Conservation (phyloP, 2,797 vertebrate species). For the Crypturellus tataupa region DNA sequence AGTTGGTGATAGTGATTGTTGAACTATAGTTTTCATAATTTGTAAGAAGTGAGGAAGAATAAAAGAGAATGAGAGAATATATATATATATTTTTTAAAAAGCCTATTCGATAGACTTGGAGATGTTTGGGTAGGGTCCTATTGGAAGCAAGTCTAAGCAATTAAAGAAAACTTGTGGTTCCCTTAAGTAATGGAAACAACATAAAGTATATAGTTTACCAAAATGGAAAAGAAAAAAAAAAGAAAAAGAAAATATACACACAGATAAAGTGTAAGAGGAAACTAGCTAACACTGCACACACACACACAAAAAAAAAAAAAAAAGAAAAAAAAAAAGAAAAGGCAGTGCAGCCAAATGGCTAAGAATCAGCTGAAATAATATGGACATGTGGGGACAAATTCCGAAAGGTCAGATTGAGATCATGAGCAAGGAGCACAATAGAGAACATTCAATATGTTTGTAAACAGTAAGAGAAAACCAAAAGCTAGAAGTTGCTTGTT, state of each 20-base stretch:
- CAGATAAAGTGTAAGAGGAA: not conserved
- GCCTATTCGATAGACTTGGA: not conserved
- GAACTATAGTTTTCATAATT: not conserved
- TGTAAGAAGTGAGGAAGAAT: not conserved
- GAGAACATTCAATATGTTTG: not conserved
- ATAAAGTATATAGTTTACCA: not conserved
- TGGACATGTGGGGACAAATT: not conserved
- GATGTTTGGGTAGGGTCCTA: not conserved
- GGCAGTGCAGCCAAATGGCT: not conserved
- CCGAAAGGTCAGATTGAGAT: not conserved
- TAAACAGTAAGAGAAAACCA: not conserved
- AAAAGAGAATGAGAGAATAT: not conserved
- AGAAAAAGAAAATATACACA: too few species aligned
- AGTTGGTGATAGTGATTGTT: not conserved
- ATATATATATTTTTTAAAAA: not conserved
- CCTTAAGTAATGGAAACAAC: not conserved
- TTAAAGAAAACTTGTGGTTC: not conserved
- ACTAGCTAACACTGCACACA: not conserved
- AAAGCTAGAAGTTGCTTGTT: not conserved
- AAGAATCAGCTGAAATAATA: not conserved
- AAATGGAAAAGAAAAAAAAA: not conserved
- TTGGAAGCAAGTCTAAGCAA: conserved; percentile 1
- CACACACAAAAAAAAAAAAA: too few species aligned
- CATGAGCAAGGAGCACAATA: not conserved
- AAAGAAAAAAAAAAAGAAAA: not conserved